These are phyloP conservation scores for Metacarcinus magister DNA, from an alignment of 2,888 invertebrate genomes.

Conservation along the genomic window DNA sequence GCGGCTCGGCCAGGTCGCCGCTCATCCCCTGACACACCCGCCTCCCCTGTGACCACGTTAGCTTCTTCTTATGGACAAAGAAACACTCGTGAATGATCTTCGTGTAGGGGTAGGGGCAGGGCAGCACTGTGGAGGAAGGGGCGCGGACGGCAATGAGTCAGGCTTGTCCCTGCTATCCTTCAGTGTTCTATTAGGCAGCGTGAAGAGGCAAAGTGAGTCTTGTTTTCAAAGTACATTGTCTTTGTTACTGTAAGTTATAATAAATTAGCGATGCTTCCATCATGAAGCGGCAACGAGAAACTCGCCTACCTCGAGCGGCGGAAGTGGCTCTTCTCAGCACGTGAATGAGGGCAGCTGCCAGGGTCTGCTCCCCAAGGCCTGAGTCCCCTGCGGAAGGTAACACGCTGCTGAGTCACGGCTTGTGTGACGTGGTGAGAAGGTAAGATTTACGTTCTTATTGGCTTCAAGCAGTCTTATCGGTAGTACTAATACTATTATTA, in stretches of 20 bases:
- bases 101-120: conserved; percentile 72
- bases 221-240: neutral
- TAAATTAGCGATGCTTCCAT: neutral
- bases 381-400: neutral
- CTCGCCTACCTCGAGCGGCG: neutral
- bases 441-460: neutral
- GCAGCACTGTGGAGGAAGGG: neutral
- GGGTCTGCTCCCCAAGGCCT: neutral
- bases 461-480: neutral
- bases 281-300: neutral
- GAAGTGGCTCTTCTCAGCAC: neutral
- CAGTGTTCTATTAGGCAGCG: neutral
- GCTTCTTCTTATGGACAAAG: conserved; percentile 69
- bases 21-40: conserved; percentile 73
- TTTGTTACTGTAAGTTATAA: neutral
- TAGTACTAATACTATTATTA: neutral
- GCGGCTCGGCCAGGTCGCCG: conserved; percentile 67
- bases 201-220: neutral
- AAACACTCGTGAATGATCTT: conserved; percentile 72
- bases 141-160: neutral
- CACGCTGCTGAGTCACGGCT: neutral
- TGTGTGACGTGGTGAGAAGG: neutral
- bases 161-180: neutral
- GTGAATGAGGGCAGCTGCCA: neutral
- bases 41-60: conserved; percentile 66